Base-by-base conservation (phyloP, 1,140 invertebrate species). In the Leptinotarsa lineolata region DNA sequence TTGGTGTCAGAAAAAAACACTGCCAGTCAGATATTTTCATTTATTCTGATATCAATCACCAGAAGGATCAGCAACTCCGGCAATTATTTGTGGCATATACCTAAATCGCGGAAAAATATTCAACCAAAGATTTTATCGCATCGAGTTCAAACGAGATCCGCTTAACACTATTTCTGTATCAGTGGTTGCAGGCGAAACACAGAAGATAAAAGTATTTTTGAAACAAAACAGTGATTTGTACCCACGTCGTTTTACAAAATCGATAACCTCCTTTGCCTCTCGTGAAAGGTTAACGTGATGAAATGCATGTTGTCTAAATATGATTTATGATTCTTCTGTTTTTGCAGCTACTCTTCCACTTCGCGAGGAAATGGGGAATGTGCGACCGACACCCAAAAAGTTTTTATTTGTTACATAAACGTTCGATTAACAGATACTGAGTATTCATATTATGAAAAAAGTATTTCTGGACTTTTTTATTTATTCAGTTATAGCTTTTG, bases 191-290 rank as follows among this genome's bases (percentile, higher is more conserved):
- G 48, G 48, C 48, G 48, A 54, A 54, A 54, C 48, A 18, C 13
- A 54, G n/a, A 18, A 54, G 48, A 54, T 54, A 18, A 18, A 54
- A 54, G n/a, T 18, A 54, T 44, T 39, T 18, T 44, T 39, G 12
- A 22, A 24, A 66, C 64, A 66, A 66, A 66, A 66, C 22, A 13
- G 64, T 46, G 64, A 66, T 66, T 66, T 66, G 64, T 66, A 66
- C 18, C 22, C 64, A 6, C 61, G 21, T 16, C 2, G 30, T 64
- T 44, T 44, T 66, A 39, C 15, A 18, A 30, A 24, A 66, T 39
- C 22, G 64, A 66, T 66, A 39, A 16, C 48, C 15, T 66, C 30
- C 22, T 24, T 66, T 66, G 64, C 30, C n/a, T 39, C 64, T 66
- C 6, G 39, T 30, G 39, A 66, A 66, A n/a, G 64, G 64, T 66